These are phyloP conservation scores for Diploptera punctata DNA, from an alignment of 2,888 invertebrate genomes.

Conservation along the genomic window DNA sequence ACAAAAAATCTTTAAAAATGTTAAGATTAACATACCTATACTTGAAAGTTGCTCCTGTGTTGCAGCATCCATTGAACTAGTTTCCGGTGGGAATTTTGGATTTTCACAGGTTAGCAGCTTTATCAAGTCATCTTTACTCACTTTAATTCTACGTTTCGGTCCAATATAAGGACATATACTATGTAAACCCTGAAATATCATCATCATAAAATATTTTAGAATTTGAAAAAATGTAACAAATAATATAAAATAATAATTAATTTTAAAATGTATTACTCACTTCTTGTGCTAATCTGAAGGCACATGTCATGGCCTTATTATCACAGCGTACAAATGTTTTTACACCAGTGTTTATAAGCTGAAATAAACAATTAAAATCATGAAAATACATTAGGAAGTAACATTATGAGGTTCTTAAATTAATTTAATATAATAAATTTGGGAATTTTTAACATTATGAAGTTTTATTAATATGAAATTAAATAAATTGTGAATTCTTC, in stretches of 20 bases:
- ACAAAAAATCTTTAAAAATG: too few relatives aligned
- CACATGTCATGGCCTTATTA: conserved; percentile 77
- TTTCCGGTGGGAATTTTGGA: conserved; percentile 77
- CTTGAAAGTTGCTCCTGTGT: conserved; percentile 75
- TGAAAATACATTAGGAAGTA: too few relatives aligned
- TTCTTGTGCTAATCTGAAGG: conserved; percentile 82
- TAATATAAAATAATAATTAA: too few relatives aligned
- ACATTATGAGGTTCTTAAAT: too few relatives aligned
- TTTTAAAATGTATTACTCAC: conserved; percentile 49
- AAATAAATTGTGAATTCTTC: too few relatives aligned
- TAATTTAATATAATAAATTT: background rate
- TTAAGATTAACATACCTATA: too few relatives aligned
- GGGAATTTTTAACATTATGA: too few relatives aligned
- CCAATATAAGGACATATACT: conserved; percentile 77
- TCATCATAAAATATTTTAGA: too few relatives aligned
- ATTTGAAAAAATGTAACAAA: too few relatives aligned
- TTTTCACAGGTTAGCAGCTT: conserved; percentile 80
- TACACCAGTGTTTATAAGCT: conserved; percentile 96
- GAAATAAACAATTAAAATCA: conserved; percentile 43
- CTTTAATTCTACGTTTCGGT: conserved; percentile 67
- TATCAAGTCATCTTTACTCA: conserved; percentile 79
- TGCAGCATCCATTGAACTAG: conserved; percentile 68
- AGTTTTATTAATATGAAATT: too few relatives aligned
- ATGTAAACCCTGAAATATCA: conserved; percentile 69
- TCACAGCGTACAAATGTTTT: conserved; percentile 94